Evolutionary conservation across 2,797 vertebrate species (phyloP), one percentile per base, ranked within the genome.

Genomic region (Anguilla pacifica): DNA sequence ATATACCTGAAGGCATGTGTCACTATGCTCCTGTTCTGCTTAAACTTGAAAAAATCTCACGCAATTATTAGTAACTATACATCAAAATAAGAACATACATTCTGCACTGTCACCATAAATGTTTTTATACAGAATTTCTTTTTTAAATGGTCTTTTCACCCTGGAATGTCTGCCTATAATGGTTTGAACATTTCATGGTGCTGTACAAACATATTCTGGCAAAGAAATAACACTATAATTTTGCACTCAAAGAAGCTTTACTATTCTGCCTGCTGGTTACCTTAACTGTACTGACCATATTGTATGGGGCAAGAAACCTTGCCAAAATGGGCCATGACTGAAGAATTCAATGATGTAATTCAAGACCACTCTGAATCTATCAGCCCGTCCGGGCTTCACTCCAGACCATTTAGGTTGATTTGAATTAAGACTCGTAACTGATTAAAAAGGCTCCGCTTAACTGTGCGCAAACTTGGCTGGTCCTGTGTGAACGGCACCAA

Each of bases 391-490:
- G 43, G 43, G 79, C 43, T 49, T 49, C 79, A 11, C 43, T 82
- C 79, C 79, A 82, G 35, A 39, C 15, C 74, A 77, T 43, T 77
- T 43, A 77, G 22, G 5, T 51, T 25, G 6, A 11, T 49, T n/a
- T 82, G 79, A 82, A 82, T 82, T 51, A 51, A 51, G 79, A 51
- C 15, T 51, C 22, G 79, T 25, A n/a, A 51, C 25, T 82, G 79
- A 22, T 77, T 31, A 70, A 51, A 51, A 82, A 51, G 22, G 79
- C 31, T 43, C 31, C 39, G 31, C 39, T 49, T 49, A n/a, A 49
- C 19, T 82, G 79, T 22, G 11, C 9, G n/a, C 79, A 82, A 49
- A 82, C 79, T 82, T 82, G 79, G 79, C 79, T 82, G 43, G 79
- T 82, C 43, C 43, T 82, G 79, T 82, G 79, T 51, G 79, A 82